Base-by-base conservation (phyloP, 2,888 invertebrate species). In the Coleophora flavipennella region DNA sequence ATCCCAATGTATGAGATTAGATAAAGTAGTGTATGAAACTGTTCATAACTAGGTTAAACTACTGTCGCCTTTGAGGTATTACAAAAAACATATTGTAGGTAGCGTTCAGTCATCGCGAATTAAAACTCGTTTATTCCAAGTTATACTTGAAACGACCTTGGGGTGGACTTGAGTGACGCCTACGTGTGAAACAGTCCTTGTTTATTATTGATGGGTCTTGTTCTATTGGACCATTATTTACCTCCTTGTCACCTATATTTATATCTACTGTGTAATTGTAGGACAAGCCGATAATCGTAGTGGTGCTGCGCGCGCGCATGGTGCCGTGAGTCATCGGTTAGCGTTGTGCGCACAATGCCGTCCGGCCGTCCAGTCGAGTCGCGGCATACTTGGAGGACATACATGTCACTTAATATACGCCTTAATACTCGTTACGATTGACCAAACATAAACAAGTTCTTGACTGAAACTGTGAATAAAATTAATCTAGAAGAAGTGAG, bases 311-410 rank as follows among this genome's bases (percentile, higher is more conserved):
- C 78, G 75, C 67, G 78, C 80, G 81, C 81, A 69, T 70, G 67
- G 66, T 65, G 62, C 50, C 53, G 59, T 83, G 83, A 83, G 70
- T 83, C 83, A 83, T 64, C 71, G 63, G 67, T 60, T 67, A 68
- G 69, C 69, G 70, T 68, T 71, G 60, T 76, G 79, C 77, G 80
- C 79, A 76, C 76, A 79, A 78, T 73, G 78, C 75, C 73, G 76
- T 56, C 69, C 67, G 70, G 56, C 72, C 60, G 76, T 62, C 73
- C 83, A 84, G 83, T 84, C 80, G 73, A 62, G 67, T 63, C 76
- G 77, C 74, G 75, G 77, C 77, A 74, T 71, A 81, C 81, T 77
- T 69, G 66, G 79, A 68, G 70, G 72, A 68, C 80, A 79, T 78
- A 83, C 83, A 77, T 76, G 75, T 73, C 70, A 72, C 59, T 68